Evolutionary conservation across 2,888 invertebrate genomes (phyloP).

Genomic region (Catocala sponsa): DNA sequence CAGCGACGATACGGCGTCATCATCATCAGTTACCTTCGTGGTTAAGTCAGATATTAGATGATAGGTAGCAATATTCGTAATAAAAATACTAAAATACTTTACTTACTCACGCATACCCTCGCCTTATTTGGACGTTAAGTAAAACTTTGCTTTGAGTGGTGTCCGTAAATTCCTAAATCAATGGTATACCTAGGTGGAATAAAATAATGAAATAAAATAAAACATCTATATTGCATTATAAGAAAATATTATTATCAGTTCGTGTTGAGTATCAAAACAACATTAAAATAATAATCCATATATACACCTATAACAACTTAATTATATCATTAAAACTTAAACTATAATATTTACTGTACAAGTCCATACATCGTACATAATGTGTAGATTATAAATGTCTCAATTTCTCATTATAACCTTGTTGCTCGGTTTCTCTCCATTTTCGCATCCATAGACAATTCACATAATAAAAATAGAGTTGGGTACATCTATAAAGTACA

Average conservation of each 20-base stretch:
- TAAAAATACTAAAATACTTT: too few species aligned
- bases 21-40: too few species aligned
- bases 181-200: too few species aligned
- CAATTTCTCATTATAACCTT: not conserved
- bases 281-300: slow-evolving; percentile 71
- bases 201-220: slow-evolving; percentile 62
- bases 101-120: too few species aligned
- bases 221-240: slow-evolving; percentile 53
- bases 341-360: slow-evolving; percentile 58
- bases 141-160: too few species aligned
- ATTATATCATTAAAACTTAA: slow-evolving; percentile 49
- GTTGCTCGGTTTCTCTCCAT: not conserved
- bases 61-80: too few species aligned
- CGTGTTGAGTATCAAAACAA: slow-evolving; percentile 87
- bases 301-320: slow-evolving; percentile 66
- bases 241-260: slow-evolving; percentile 87
- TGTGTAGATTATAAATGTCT: slow-evolving; percentile 5
- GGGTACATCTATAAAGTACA: too few species aligned
- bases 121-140: too few species aligned
- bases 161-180: too few species aligned
- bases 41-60: too few species aligned
- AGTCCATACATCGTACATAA: slow-evolving; percentile 12
- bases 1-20: too few species aligned
- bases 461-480: too few species aligned
- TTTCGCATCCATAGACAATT: slow-evolving; percentile 1